Percentiles rank a stretch among this genome's conserved stretches.
These are phyloP conservation scores for Ichneumoninae sp. DNA, from an alignment of 2,888 invertebrate species.

Conservation along the genomic window DNA sequence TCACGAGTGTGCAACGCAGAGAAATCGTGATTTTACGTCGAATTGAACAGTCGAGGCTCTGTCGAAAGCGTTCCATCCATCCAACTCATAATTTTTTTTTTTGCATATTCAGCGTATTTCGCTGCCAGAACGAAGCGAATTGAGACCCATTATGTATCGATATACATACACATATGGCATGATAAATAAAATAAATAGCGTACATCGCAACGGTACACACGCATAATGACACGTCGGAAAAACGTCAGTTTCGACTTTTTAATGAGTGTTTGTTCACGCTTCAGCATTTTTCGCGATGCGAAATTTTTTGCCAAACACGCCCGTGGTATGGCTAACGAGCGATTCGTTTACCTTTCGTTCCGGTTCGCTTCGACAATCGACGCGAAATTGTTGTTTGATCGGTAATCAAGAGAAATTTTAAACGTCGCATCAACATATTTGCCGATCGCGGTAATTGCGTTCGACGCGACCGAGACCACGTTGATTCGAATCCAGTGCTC, in stretches of 20 bases:
- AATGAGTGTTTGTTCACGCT: slow-evolving; percentile 57
- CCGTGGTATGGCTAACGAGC: not conserved
- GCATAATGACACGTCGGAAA: slow-evolving; percentile 26
- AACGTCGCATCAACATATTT: not conserved
- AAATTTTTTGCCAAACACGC: slow-evolving; percentile 6
- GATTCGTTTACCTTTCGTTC: not conserved
- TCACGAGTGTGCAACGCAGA: not conserved
- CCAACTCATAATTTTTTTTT: slow-evolving; percentile 3
- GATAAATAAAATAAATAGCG: slow-evolving; percentile 13
- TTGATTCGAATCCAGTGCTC: not conserved
- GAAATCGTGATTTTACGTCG: not conserved
- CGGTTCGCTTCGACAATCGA: not conserved
- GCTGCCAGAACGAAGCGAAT: not conserved
- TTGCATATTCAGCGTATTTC: slow-evolving; percentile 25
- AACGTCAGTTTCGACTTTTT: slow-evolving; percentile 47
- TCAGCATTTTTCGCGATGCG: slow-evolving; percentile 34
- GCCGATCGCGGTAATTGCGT: not conserved
- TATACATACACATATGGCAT: not conserved
- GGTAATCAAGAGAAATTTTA: not conserved
- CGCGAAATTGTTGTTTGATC: not conserved
- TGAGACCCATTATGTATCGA: not conserved
- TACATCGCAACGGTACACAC: not conserved
- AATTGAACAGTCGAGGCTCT: not conserved
- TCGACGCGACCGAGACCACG: not conserved
- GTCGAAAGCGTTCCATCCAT: not conserved